phyloP scores from a whole-genome alignment of 2,888 invertebrate genomes.

The Cecidostiba fungosa region DNA sequence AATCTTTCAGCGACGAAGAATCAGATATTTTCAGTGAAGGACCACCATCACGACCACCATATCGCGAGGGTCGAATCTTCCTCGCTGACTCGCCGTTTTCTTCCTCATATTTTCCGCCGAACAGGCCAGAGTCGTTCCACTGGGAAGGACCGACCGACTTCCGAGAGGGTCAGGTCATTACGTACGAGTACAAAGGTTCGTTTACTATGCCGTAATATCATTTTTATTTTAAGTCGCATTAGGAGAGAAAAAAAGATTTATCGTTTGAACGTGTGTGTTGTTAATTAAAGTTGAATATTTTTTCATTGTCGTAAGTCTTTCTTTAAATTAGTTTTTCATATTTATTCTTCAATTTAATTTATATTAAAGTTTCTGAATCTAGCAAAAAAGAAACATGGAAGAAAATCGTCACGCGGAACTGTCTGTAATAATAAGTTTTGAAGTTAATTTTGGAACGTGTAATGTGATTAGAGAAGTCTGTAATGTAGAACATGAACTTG shows the following conservation, averaged over 20 bases:
- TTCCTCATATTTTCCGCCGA: constrained; percentile 26
- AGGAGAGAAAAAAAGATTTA: no score
- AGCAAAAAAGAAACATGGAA: no score
- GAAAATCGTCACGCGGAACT: no score
- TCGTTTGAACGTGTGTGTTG: no score
- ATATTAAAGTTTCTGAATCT: no score
- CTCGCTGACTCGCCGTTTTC: constrained; percentile 30
- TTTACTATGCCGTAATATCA: no score
- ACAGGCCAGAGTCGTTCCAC: constrained; percentile 10
- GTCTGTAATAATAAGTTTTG: neutral
- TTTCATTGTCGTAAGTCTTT: neutral
- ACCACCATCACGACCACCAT: neutral
- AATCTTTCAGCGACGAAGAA: constrained; percentile 45
- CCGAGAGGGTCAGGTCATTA: neutral
- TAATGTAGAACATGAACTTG: neutral
- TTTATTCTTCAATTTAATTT: no score
- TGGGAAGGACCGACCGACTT: constrained; percentile 11
- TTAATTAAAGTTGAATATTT: neutral
- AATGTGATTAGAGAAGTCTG: neutral
- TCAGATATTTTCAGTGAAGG: constrained; percentile 8
- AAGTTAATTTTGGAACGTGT: neutral
- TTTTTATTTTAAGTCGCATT: no score
- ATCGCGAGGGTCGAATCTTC: constrained; percentile 30
- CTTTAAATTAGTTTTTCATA: neutral
- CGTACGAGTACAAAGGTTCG: constrained; percentile 50